Evolutionary conservation across 2,797 vertebrate species (phyloP), one percentile per base, ranked within the genome.

Genomic region (Clarias laeviceps): DNA sequence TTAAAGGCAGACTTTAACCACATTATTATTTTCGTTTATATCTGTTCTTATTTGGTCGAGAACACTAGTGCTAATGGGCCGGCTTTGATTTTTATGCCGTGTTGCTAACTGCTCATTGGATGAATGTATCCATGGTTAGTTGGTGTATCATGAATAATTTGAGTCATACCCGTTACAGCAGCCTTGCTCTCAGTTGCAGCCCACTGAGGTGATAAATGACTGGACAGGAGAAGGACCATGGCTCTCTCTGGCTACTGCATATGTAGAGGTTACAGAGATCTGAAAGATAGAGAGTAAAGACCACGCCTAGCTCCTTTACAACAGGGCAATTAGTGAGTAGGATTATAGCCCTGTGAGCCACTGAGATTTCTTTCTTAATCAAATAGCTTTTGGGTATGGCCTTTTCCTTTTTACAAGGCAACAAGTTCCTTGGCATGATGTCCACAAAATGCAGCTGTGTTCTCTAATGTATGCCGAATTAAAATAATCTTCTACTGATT

Each of bases 241-340:
- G 20, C 14, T 56, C 8, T 32, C 50, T 69, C 27, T 3, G 4
- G 45, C n/a, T 20, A 32, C 80, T 17, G 50, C 17, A 4, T 69
- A 82, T 57, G 54, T 56, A 34, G 17, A 9, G 6, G 81, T 86
- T 84, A 87, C 89, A 85, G 88, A 91, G n/a, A 62, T 14, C 59
- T 45, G 24, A 79, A 90, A 91, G 81, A 94, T 90, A 65, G 88
- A 95, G 87, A 87, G 86, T 88, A 86, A 40, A 2, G 29, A 90
- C 91, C 92, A 92, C 92, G 84, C 92, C 93, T 82, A 15, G 66
- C 20, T 2, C 54, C 50, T 70, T 69, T 70, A 57, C 1, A 89
- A 92, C 56, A 74, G 3, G 29, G 20, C 2, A 69, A 57, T 82
- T 82, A 94, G 88, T 87, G 9, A 56, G 27, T 69, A 82, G 50